phyloP scores from a whole-genome alignment of 2,888 invertebrate genomes.

The Flexamia atlantica region DNA sequence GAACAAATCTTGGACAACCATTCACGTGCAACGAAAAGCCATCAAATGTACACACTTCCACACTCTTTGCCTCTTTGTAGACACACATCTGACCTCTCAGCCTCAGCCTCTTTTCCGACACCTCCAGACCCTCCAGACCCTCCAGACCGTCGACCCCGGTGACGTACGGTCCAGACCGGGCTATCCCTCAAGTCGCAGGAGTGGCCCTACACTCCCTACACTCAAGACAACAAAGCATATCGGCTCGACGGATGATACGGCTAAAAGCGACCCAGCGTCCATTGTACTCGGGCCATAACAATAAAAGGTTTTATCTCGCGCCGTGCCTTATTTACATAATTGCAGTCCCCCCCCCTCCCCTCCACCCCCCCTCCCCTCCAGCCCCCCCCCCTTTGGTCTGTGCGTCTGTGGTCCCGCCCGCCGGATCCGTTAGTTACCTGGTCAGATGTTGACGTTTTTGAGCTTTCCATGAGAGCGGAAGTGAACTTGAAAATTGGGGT shows the following conservation, averaged over 20 bases:
- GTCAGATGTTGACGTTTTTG: not conserved
- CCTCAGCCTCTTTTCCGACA: too few relatives aligned
- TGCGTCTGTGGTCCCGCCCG: too few relatives aligned
- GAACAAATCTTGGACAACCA: too few relatives aligned
- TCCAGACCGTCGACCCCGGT: not conserved
- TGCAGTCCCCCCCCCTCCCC: conserved; percentile 5
- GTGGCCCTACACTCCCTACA: not conserved
- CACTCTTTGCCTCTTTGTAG: too few relatives aligned
- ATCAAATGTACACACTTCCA: too few relatives aligned
- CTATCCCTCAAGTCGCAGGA: conserved; percentile 30
- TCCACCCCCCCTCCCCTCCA: conserved; percentile 80
- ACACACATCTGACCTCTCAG: too few relatives aligned
- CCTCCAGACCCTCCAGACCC: not conserved
- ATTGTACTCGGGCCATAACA: conserved; percentile 42
- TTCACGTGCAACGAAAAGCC: too few relatives aligned
- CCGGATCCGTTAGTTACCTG: conserved; percentile 30
- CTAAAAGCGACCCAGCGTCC: conserved; percentile 22
- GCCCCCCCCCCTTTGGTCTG: not conserved
- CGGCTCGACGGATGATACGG: conserved; percentile 12
- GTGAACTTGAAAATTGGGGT: too few relatives aligned
- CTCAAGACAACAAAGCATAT: conserved; percentile 48
- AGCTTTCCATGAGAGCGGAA: too few relatives aligned
- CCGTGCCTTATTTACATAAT: conserved; percentile 44
- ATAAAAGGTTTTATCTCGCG: conserved; percentile 58
- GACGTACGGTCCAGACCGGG: conserved; percentile 5